A percentile compares a stretch with the other conserved stretches of the same genome.
phyloP scores from a whole-genome alignment of 2,797 vertebrate genomes.

The Catostomus latipinnis region DNA sequence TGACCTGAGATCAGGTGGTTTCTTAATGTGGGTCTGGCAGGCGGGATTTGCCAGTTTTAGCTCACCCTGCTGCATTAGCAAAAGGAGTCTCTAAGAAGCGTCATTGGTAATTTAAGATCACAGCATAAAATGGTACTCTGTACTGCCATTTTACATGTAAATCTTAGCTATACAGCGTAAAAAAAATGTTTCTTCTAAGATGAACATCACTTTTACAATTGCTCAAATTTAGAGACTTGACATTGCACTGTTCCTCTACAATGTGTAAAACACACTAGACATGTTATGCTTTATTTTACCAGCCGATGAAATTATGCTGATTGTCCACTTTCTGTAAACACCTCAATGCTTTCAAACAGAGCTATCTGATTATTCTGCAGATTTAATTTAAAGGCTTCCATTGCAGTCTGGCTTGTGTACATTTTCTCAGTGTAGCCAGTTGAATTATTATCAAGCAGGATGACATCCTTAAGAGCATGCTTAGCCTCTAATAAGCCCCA shows the following conservation, averaged over 20 bases:
- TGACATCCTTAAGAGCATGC: slow-evolving; percentile 53
- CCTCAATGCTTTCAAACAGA: slow-evolving; percentile 47
- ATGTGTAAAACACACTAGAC: slow-evolving; percentile 4
- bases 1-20: slow-evolving; percentile 50
- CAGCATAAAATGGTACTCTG: slow-evolving; percentile 46
- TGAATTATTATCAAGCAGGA: slow-evolving; percentile 46
- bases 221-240: too few species aligned
- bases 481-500: slow-evolving; percentile 35
- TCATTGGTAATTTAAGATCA: slow-evolving; percentile 38
- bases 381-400: slow-evolving; percentile 47
- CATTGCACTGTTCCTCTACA: background rate
- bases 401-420: slow-evolving; percentile 33
- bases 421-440: slow-evolving; percentile 48
- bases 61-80: slow-evolving; percentile 50
- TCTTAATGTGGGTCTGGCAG: slow-evolving; percentile 55
- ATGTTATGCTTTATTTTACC: slow-evolving; percentile 44
- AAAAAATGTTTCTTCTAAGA: background rate
- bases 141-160: background rate
- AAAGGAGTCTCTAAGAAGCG: slow-evolving; percentile 50
- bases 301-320: slow-evolving; percentile 41
- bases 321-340: slow-evolving; percentile 32
- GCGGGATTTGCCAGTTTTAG: slow-evolving; percentile 39
- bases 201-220: background rate
- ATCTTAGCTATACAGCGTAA: background rate
- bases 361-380: slow-evolving; percentile 43